Evolutionary conservation across 53 echinoderm and acorn worm genomes (phyloP).

Genomic region (Temnopleurus reevesii): DNA sequence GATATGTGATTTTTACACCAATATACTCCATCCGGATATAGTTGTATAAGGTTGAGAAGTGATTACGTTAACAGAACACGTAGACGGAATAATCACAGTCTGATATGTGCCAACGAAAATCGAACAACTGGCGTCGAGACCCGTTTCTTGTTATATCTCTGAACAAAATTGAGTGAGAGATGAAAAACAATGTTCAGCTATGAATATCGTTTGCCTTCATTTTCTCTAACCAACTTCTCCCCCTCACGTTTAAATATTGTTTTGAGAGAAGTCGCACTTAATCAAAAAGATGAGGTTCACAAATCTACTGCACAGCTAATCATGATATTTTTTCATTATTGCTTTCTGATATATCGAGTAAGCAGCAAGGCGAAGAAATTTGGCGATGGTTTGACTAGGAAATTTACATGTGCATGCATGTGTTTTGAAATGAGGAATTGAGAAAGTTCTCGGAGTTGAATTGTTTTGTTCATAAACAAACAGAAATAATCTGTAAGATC

Average conservation of each 20-base stretch:
- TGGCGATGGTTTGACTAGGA: conserved; percentile 14
- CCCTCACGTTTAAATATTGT: conserved; percentile 42
- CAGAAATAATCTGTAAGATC: not conserved
- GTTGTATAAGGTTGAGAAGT: conserved; percentile 34
- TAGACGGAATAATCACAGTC: conserved; percentile 35
- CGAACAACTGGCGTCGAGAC: conserved; percentile 56
- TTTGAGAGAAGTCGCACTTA: conserved; percentile 41
- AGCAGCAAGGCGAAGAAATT: conserved; percentile 1
- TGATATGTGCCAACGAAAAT: conserved; percentile 52
- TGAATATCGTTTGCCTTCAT: conserved; percentile 55
- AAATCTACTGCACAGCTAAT: not conserved
- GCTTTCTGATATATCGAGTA: conserved; percentile 21
- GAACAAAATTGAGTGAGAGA: conserved; percentile 23
- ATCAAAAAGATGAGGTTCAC: conserved; percentile 13
- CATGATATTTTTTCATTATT: conserved; percentile 16
- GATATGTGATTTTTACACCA: conserved; percentile 23
- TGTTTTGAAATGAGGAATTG: not conserved
- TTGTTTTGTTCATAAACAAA: no score
- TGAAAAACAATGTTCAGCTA: conserved; percentile 51
- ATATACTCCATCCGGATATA: conserved; percentile 1
- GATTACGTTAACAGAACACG: conserved; percentile 57
- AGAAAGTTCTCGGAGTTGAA: no score
- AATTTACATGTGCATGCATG: conserved; percentile 1
- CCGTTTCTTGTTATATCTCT: conserved; percentile 18
- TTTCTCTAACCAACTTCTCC: conserved; percentile 34